These are phyloP conservation scores for Bovichtus variegatus DNA, from an alignment of 2,797 vertebrate species.

Conservation along the genomic window DNA sequence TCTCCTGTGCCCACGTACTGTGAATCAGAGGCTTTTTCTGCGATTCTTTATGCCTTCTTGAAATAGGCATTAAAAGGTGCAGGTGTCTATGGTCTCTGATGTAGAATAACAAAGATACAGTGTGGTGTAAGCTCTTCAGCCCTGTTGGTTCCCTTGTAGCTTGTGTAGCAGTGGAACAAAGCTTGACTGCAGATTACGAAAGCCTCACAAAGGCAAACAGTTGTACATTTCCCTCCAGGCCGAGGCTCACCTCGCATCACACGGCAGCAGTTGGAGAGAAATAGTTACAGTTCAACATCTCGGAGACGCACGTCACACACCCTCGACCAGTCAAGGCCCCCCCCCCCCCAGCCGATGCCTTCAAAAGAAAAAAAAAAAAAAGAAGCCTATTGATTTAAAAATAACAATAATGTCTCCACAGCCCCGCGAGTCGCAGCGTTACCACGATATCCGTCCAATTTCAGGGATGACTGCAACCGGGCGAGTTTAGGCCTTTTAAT, in stretches of 20 bases:
- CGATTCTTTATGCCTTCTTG: conserved; percentile 30
- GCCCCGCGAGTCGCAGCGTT: conserved; percentile 41
- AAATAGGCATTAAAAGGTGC: conserved; percentile 38
- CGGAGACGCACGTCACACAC: conserved; percentile 17
- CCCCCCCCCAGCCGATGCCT: conserved; percentile 25
- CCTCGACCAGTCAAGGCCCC: conserved; percentile 15
- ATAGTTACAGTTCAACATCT: conserved; percentile 51
- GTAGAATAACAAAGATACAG: conserved; percentile 47
- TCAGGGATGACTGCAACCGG: conserved; percentile 63
- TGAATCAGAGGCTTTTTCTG: conserved; percentile 49
- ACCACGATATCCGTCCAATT: conserved; percentile 64
- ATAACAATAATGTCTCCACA: conserved; percentile 48
- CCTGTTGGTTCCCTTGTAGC: conserved; percentile 28
- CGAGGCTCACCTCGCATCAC: conserved; percentile 60
- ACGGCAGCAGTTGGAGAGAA: conserved; percentile 35
- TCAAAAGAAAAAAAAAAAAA: too few relatives aligned
- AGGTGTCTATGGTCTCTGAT: conserved; percentile 5
- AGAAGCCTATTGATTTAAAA: conserved; percentile 69
- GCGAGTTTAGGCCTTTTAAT: conserved; percentile 56
- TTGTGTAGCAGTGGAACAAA: conserved; percentile 50
- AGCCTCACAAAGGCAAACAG: conserved; percentile 63
- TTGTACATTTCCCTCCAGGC: conserved; percentile 58
- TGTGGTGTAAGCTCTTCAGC: conserved; percentile 5
- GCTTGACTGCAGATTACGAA: conserved; percentile 59
- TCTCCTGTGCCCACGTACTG: conserved; percentile 40